These are phyloP conservation scores for Callyntrura sp. DNA, from an alignment of 2,888 invertebrate species.

Conservation along the genomic window DNA sequence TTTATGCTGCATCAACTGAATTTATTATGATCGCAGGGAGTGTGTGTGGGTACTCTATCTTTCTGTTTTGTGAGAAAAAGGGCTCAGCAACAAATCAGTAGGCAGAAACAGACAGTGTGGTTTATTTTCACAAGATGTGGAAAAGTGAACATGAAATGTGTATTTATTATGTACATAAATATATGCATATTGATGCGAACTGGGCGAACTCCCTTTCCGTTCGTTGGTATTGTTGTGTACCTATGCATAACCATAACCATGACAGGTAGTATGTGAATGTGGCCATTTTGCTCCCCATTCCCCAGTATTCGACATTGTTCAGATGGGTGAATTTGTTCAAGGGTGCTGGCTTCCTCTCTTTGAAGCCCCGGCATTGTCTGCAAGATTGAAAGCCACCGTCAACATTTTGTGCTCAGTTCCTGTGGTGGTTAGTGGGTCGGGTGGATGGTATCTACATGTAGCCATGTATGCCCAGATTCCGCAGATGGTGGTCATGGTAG, in stretches of 20 bases:
- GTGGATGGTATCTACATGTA: no score
- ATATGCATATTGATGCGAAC: background rate
- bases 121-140: background rate
- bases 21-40: no score
- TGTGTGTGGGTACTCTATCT: background rate
- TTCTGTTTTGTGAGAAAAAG: background rate
- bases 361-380: background rate
- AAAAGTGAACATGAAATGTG: background rate
- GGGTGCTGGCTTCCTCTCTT: background rate
- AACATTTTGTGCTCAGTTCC: slow-evolving; percentile 32
- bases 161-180: background rate
- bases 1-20: slow-evolving; percentile 28
- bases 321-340: slow-evolving; percentile 4
- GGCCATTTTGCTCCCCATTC: no score
- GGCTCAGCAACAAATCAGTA: background rate
- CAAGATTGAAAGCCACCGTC: slow-evolving; percentile 45
- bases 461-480: no score
- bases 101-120: background rate
- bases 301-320: no score
- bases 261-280: no score
- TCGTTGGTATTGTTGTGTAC: no score
- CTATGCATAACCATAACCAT: background rate
- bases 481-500: slow-evolving; percentile 14
- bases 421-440: no score
- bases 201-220: no score